Evolutionary conservation across 2,113 vertebrate species (phyloP).

Genomic region (Grammomys dolichurus): DNA sequence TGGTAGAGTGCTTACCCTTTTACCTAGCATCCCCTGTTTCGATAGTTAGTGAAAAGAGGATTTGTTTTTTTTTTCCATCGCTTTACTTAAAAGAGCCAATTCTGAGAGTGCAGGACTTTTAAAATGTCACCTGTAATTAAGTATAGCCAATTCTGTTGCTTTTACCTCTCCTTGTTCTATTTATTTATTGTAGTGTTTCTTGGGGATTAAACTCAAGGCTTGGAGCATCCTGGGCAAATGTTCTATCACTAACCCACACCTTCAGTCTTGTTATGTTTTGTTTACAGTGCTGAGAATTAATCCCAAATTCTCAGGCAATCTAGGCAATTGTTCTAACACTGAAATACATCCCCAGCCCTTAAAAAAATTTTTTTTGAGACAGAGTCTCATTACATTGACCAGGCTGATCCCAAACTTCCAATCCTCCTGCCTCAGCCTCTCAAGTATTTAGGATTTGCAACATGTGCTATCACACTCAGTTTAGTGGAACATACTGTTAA

Average conservation of each 20-base stretch:
- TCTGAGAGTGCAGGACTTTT: neutral
- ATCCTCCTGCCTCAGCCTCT: neutral
- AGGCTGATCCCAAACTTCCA: neutral
- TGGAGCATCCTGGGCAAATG: neutral
- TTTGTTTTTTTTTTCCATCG: neutral
- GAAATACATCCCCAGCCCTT: neutral
- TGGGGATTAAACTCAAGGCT: neutral
- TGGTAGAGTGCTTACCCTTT: neutral
- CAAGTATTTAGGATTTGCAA: neutral
- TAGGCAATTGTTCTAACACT: neutral
- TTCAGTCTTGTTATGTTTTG: neutral
- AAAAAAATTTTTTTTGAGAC: neutral
- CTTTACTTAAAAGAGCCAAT: conserved; percentile 33
- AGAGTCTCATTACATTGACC: neutral
- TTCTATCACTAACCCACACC: neutral
- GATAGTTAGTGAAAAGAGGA: neutral
- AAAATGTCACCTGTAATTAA: conserved; percentile 31
- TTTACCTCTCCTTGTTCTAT: neutral
- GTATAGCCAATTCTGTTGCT: neutral
- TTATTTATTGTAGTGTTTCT: neutral
- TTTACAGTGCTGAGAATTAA: neutral
- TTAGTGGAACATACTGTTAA: conserved; percentile 24
- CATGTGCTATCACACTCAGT: neutral
- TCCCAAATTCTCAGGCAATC: neutral
- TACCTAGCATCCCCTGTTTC: neutral